Base-by-base conservation (phyloP, 2,797 vertebrate genomes). In the Scomberomorus guttatus region DNA sequence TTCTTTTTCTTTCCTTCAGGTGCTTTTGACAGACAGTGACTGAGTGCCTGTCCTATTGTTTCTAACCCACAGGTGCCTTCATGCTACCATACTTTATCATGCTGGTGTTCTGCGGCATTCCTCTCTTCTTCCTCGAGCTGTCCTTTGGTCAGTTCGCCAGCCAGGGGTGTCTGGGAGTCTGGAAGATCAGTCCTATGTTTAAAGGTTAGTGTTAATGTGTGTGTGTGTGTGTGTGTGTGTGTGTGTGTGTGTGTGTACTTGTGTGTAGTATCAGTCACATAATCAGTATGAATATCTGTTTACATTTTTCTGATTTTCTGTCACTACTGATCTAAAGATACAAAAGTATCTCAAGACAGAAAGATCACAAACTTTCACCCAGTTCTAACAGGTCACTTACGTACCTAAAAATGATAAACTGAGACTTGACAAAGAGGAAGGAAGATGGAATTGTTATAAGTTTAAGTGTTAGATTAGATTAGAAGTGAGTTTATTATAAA, bases 51-150 rank as follows among this genome's bases (percentile, higher is more conserved):
- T 52, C 9, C 32, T 20, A 1, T 24, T 77, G 3, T 46, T 17
- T 75, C 14, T 71, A 17, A 22, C 46, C 46, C 75, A 68, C 25
- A 99, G 98, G 98, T 84, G 98, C 98, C 87, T 99, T 99, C 95
- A 97, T 99, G 97, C 95, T 99, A 60, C 98, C 98, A 3, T 99
- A 99, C 91, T 98, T 99, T 90, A 96, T 99, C 94, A 99, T 99
- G 98, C 91, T 99, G 89, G 96, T 99, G 63, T 99, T 99, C 91
- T 99, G 98, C 0, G 98, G 98, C 59, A 98, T 99, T 75, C 98
- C 98, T 0, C 97, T 99, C 83, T 99, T 99, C 95, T 99, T 99
- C 94, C 96, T 99, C 84, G 98, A 99, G 88, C 96, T 99, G 48
- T 99, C 98, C 74, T 99, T 99, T 0, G 98, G 98, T 24, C 98